A percentile compares a stretch with the other conserved stretches of the same genome.
These are phyloP conservation scores for Hyposmocoma kahamanoa DNA, from an alignment of 1,140 invertebrate genomes.

Conservation along the genomic window DNA sequence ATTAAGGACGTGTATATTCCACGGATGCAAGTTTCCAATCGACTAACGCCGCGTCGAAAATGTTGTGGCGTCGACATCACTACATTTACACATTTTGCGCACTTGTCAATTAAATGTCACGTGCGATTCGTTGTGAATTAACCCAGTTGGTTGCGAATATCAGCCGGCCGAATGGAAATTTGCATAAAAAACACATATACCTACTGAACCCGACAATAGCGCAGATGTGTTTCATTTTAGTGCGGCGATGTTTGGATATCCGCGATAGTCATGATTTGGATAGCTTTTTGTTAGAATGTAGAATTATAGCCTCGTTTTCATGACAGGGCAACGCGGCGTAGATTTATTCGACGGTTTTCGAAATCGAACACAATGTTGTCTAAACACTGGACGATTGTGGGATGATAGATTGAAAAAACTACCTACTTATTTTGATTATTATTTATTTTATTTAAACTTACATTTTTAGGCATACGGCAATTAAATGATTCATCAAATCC, in stretches of 20 bases:
- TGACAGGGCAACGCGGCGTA: not conserved
- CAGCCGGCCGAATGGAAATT: slow-evolving; percentile 59
- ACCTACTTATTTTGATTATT: too few relatives aligned
- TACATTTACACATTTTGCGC: slow-evolving; percentile 52
- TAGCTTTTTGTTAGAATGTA: slow-evolving; percentile 4
- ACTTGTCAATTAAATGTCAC: slow-evolving; percentile 67
- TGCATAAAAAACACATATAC: slow-evolving; percentile 62
- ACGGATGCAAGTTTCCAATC: too few relatives aligned
- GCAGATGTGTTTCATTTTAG: slow-evolving; percentile 2
- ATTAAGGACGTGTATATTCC: too few relatives aligned
- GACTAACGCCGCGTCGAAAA: too few relatives aligned
- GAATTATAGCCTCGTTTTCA: slow-evolving; percentile 2
- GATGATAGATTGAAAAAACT: too few relatives aligned
- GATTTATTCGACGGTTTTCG: slow-evolving; percentile 1
- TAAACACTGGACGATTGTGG: not conserved
- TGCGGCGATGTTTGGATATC: slow-evolving; percentile 1
- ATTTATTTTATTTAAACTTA: too few relatives aligned
- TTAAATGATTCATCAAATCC: too few relatives aligned
- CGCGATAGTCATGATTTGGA: slow-evolving; percentile 1
- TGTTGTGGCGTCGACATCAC: slow-evolving; percentile 36
- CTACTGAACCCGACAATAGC: slow-evolving; percentile 18
- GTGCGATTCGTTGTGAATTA: slow-evolving; percentile 61
- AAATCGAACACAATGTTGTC: not conserved
- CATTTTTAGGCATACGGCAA: too few relatives aligned
- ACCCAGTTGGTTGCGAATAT: slow-evolving; percentile 55